Percentiles rank a stretch among this genome's conserved stretches.
Evolutionary conservation across 2,797 vertebrate species (phyloP).

Genomic region (Dermochelys coriacea): DNA sequence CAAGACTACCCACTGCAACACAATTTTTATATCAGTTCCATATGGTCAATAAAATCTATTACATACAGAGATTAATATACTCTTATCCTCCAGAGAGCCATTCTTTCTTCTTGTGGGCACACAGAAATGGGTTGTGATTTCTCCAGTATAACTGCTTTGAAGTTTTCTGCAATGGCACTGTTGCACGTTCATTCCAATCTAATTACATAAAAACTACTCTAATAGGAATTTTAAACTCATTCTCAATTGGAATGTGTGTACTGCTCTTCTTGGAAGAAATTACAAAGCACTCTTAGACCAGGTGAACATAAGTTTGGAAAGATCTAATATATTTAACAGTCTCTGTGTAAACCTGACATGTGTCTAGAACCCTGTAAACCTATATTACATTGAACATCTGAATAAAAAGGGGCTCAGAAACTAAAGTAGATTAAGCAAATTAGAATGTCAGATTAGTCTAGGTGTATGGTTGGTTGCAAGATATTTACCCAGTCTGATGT

Average conservation of each 20-base stretch:
- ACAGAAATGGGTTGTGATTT: slow-evolving; percentile 62
- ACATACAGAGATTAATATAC: slow-evolving; percentile 74
- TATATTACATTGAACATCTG: not conserved
- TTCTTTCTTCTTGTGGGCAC: slow-evolving; percentile 73
- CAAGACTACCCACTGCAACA: slow-evolving; percentile 78
- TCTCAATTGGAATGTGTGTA: slow-evolving; percentile 58
- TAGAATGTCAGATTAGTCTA: not conserved
- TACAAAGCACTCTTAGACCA: slow-evolving; percentile 8
- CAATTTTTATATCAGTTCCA: slow-evolving; percentile 88
- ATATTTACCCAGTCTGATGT: not conserved
- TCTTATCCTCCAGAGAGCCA: slow-evolving; percentile 70
- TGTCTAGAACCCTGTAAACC: not conserved
- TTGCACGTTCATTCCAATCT: slow-evolving; percentile 68
- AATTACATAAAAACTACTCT: slow-evolving; percentile 71
- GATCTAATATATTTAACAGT: not conserved
- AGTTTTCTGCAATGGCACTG: slow-evolving; percentile 56
- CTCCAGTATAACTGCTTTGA: slow-evolving; percentile 58
- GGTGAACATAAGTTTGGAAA: slow-evolving; percentile 19
- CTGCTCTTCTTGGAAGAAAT: slow-evolving; percentile 39
- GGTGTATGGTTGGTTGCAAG: accelerated
- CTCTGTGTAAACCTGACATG: not conserved
- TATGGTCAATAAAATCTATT: slow-evolving; percentile 86
- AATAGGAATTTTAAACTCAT: slow-evolving; percentile 46
- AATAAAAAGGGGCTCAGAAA: slow-evolving; percentile 15
- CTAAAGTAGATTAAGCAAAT: not conserved